Evolutionary conservation across 1,140 invertebrate genomes (phyloP).

Genomic region (Hetaerina americana): DNA sequence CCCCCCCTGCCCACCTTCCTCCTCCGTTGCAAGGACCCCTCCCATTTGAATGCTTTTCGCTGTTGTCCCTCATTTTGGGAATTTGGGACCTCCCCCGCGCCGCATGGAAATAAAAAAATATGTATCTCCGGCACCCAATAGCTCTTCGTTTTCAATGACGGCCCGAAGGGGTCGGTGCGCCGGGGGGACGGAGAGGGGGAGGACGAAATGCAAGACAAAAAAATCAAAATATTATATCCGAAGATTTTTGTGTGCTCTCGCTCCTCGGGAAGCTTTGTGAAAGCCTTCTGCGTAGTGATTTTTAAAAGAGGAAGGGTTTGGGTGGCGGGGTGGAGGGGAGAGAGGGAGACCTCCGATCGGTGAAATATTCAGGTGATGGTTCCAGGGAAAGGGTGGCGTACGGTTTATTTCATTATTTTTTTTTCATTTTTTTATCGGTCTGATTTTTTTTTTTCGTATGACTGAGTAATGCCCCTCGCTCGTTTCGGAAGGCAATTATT

Average conservation of each 20-base stretch:
- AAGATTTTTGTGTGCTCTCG: background rate
- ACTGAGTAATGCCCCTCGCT: background rate
- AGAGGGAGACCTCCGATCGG: background rate
- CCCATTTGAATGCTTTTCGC: background rate
- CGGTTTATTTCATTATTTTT: too few relatives aligned
- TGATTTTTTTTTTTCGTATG: background rate
- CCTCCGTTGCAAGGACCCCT: too few relatives aligned
- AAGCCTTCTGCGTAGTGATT: background rate
- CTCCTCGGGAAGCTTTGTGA: background rate
- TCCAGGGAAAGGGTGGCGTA: background rate
- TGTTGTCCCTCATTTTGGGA: background rate
- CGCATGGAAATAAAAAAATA: background rate
- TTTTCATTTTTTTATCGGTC: too few relatives aligned
- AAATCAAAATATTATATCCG: background rate
- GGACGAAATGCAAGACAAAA: too few relatives aligned
- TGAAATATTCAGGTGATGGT: background rate
- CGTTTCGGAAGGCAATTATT: background rate
- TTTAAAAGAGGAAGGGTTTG: too few relatives aligned
- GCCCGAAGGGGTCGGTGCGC: constrained; percentile 4
- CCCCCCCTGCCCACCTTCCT: background rate
- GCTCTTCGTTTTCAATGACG: constrained; percentile 13
- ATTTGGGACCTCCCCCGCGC: background rate
- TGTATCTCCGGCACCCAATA: background rate
- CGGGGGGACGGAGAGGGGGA: constrained; percentile 21
- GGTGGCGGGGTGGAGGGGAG: too few relatives aligned